Evolutionary conservation across 2,888 invertebrate species (phyloP).

Genomic region (Xestia xanthographa): DNA sequence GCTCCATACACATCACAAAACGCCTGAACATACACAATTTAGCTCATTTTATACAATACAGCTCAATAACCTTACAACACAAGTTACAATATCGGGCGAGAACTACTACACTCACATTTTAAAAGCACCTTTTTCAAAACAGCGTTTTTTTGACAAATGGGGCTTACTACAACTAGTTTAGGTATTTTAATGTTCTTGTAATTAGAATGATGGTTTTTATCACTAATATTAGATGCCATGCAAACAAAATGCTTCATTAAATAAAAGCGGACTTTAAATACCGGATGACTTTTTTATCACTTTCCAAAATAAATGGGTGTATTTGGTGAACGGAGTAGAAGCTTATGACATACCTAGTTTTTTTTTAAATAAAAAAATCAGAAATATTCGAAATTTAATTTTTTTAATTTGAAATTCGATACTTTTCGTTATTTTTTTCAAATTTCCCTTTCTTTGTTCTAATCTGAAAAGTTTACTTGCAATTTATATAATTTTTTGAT

Average conservation of each 20-base stretch:
- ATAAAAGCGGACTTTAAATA: too few relatives aligned
- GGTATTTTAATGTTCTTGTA: not conserved
- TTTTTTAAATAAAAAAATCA: too few relatives aligned
- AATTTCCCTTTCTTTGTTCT: too few relatives aligned
- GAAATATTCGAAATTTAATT: too few relatives aligned
- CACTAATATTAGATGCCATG: not conserved
- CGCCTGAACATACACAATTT: conserved; percentile 33
- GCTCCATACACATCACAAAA: conserved; percentile 28
- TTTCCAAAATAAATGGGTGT: too few relatives aligned
- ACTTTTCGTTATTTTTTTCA: too few relatives aligned
- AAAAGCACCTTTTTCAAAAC: conserved; percentile 35
- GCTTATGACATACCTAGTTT: too few relatives aligned
- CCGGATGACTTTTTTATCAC: too few relatives aligned
- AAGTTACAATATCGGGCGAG: conserved; percentile 48
- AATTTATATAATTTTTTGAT: too few relatives aligned
- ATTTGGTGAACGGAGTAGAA: too few relatives aligned
- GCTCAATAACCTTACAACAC: conserved; percentile 28
- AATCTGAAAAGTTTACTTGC: too few relatives aligned
- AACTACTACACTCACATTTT: conserved; percentile 5
- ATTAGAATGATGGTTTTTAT: not conserved
- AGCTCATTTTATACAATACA: conserved; percentile 28
- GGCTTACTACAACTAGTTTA: not conserved
- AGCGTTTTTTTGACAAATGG: not conserved
- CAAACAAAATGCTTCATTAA: not conserved
- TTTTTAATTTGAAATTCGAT: too few relatives aligned